Conservation (phyloP, 2,888 invertebrate genomes). For the Ommatoiulus sabulosus region DNA sequence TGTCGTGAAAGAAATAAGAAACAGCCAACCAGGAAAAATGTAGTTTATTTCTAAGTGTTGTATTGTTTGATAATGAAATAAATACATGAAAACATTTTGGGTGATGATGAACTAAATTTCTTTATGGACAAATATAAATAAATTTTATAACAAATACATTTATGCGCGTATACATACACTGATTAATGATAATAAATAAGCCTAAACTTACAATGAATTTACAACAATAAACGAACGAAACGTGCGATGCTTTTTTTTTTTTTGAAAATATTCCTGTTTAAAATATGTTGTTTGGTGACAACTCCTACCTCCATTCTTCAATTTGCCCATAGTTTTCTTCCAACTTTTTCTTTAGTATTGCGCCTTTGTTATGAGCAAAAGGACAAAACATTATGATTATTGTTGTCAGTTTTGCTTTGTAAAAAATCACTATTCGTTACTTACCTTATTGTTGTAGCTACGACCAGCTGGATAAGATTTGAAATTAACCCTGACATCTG, state of each 20-base stretch:
- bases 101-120: constrained; percentile 27
- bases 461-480: constrained; percentile 54
- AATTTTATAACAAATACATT: constrained; percentile 23
- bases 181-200: constrained; percentile 31
- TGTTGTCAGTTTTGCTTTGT: neutral
- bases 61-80: neutral
- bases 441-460: constrained; percentile 7
- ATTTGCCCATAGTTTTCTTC: neutral
- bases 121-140: constrained; percentile 37
- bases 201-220: neutral
- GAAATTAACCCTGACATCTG: constrained; percentile 56
- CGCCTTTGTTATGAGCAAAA: neutral
- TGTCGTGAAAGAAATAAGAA: neutral
- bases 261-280: constrained; percentile 10
- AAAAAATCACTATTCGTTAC: neutral
- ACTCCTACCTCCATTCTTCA: neutral
- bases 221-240: neutral
- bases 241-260: neutral
- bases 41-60: neutral
- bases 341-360: neutral
- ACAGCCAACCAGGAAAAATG: neutral
- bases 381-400: neutral
- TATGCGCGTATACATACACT: constrained; percentile 5
- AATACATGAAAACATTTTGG: constrained; percentile 11
- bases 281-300: neutral